A percentile compares a stretch with the other conserved stretches of the same genome.
Evolutionary conservation across 2,888 invertebrate species (phyloP).

Genomic region (Ommatoiulus sabulosus): DNA sequence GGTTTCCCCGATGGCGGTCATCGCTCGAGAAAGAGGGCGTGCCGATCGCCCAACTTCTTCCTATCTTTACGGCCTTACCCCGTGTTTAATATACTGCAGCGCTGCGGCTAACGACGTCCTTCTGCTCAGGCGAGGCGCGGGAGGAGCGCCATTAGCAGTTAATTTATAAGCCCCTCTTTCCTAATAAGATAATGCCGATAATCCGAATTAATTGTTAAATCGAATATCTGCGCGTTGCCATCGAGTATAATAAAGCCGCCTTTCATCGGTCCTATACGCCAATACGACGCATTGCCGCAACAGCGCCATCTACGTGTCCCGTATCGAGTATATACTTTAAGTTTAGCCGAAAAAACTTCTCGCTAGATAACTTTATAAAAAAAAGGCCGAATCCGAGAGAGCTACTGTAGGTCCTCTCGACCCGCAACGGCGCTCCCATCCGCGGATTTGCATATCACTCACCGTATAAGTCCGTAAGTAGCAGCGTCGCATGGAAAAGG

Average conservation of each 20-base stretch:
- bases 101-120: neutral
- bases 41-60: neutral
- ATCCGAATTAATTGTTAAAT: conserved; percentile 28
- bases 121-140: neutral
- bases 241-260: neutral
- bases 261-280: neutral
- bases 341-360: neutral
- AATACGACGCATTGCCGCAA: neutral
- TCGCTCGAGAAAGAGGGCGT: conserved; percentile 25
- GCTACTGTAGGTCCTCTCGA: too few relatives aligned
- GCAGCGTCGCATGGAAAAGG: neutral
- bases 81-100: neutral
- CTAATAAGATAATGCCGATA: conserved; percentile 34
- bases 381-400: neutral
- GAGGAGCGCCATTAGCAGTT: conserved; percentile 14
- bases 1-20: neutral
- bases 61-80: neutral
- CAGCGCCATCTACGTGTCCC: neutral
- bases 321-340: too few relatives aligned
- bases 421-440: neutral
- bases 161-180: conserved; percentile 34
- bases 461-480: neutral
- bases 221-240: conserved; percentile 27
- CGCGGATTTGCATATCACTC: neutral
- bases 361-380: neutral